Evolutionary conservation across 2,888 invertebrate species (phyloP), one percentile per base, ranked within the genome.

Genomic region (Acleris laterana): DNA sequence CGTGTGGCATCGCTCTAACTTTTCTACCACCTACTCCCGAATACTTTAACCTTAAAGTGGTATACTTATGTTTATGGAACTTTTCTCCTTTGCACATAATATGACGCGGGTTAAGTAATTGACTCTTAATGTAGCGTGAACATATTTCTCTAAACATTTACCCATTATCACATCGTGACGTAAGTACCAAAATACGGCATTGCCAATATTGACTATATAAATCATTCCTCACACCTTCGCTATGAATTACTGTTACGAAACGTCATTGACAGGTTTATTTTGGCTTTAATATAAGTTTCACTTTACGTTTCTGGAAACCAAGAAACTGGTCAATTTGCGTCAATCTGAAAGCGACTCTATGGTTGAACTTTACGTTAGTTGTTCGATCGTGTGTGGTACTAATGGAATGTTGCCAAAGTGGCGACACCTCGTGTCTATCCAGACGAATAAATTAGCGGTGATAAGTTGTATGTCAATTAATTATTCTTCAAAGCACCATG

Each of bases 391-490:
- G 44, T 2, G 42, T 7, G 28, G 17, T 5, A 1, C 53, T 60
- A 73, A 79, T 93, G 92, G 92, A 89, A 74, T 77, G 78, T 74
- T 90, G 93, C 93, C 93, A 93, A 88, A 82, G 71, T 80, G 82
- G 83, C 85, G 90, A 89, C 89, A 85, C 84, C 85, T 84, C 84
- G 38, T 84, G 84, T 84, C 84, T 86, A 84, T 82, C 81, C 87
- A 89, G 89, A 91, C 89, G 87, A 87, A 92, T 93, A 92, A 92
- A 93, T 93, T 93, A 90, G 73, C 88, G 80, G 87, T 92, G 91
- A 93, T 93, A 92, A 91, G 93, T 92, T 84, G 89, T 89, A 85
- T 87, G 92, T 89, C 92, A 93, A 92, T 93, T 92, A 91, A 91
- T 92, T 90, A 92, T 90, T 91, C 92, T 91, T 92, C 92, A 91